Base-by-base conservation (phyloP, 1,140 invertebrate species). In the Neodiprion pinetum region DNA sequence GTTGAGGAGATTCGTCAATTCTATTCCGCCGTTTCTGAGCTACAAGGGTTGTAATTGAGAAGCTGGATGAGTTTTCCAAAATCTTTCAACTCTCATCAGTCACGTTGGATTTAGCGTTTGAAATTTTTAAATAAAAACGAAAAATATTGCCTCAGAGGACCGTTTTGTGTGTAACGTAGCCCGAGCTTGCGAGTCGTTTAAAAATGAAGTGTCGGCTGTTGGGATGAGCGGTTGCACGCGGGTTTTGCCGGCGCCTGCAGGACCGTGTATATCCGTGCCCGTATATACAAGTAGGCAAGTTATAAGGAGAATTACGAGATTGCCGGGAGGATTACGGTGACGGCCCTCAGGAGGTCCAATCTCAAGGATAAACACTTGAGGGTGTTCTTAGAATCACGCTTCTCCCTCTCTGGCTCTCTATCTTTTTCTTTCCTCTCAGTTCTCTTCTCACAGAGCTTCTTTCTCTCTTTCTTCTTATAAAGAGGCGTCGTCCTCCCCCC, bases 301-400 rank as follows among this genome's bases (percentile, higher is more conserved):
- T 61, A 61, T 61, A 61, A 61, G 53, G n/a, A 61, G 53, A 61
- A 61, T 61, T 61, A 61, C 53, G 53, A 61, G 53, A 61, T 61
- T 61, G 53, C 53, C 53, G n/a, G 11, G 11, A 61, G 53, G 53
- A 61, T 61, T 61, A 61, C 53, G 11, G 53, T 5, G 53, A 61
- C 53, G 53, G n/a, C n/a, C 53, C 53, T 61, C 53, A 12, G n/a
- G 53, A 61, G 53, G 53, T 61, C 53, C 53, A 61, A 61, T 61
- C 53, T 61, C 53, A 17, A 61, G 53, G 53, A 61, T 61, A 61
- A 61, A 61, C 53, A 61, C 53, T 61, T 61, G 53, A 61, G 53
- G 11, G 11, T 61, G 53, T 61, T 61, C 53, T 61, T 17, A 9
- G 53, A 61, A 61, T 61, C 53, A 17, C 53, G 11, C 53, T 61